Percentiles rank a stretch among this genome's conserved stretches.
These are phyloP conservation scores for Bombyx huttoni DNA, from an alignment of 2,888 invertebrate genomes.

Conservation along the genomic window DNA sequence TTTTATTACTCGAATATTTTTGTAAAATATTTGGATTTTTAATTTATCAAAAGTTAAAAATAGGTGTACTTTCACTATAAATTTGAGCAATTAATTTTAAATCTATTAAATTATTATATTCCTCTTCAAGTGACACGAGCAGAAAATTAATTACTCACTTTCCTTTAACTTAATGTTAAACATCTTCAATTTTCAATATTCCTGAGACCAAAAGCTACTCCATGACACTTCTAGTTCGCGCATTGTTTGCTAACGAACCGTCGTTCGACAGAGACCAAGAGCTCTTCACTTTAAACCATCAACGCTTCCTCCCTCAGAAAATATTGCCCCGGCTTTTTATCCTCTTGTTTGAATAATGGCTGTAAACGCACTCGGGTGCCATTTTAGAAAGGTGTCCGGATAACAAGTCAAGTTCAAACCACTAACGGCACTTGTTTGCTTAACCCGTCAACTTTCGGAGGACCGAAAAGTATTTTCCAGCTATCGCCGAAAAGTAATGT, in stretches of 20 bases:
- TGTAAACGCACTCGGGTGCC: constrained; percentile 62
- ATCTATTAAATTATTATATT: no score
- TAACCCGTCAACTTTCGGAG: constrained; percentile 60
- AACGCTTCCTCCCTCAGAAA: constrained; percentile 62
- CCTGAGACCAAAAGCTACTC: constrained; percentile 19
- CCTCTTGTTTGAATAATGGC: constrained; percentile 71
- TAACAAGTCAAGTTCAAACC: constrained; percentile 58
- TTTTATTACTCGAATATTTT: no score
- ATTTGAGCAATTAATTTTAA: no score
- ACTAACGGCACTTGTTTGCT: constrained; percentile 66
- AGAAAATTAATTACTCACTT: no score
- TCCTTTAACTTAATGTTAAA: no score
- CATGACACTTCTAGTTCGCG: constrained; percentile 25
- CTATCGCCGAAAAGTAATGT: constrained; percentile 59
- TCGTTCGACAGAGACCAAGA: constrained; percentile 45
- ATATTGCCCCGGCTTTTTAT: constrained; percentile 70
- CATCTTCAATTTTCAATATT: neutral
- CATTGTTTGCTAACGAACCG: constrained; percentile 70
- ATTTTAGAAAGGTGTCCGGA: constrained; percentile 64
- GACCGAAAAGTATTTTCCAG: constrained; percentile 55
- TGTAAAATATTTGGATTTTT: no score
- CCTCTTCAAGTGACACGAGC: no score
- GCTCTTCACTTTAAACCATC: constrained; percentile 71
- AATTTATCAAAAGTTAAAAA: no score
- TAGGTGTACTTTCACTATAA: no score